These are phyloP conservation scores for Smutsia temminckii DNA, from an alignment of 2,797 vertebrate species.

Conservation along the genomic window DNA sequence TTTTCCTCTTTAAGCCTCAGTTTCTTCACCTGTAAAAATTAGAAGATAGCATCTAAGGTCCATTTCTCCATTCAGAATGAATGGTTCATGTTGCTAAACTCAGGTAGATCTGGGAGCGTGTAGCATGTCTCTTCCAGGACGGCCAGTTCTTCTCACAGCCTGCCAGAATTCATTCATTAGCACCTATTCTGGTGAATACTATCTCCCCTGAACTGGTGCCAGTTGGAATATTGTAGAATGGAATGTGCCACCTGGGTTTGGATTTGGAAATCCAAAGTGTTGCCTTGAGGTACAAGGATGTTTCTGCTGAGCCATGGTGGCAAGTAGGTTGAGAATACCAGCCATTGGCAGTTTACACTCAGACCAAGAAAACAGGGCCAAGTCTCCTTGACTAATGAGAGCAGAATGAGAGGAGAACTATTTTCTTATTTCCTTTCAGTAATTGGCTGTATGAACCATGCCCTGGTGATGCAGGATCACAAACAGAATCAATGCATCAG, in stretches of 20 bases:
- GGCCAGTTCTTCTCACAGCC: conserved; percentile 49
- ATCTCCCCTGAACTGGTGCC: conserved; percentile 50
- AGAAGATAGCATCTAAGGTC: neutral
- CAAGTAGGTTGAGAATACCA: conserved; percentile 48
- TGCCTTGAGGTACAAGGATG: conserved; percentile 61
- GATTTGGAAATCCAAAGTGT: conserved; percentile 73
- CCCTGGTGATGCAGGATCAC: neutral
- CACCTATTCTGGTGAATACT: conserved; percentile 45
- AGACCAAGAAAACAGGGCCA: conserved; percentile 15
- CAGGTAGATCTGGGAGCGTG: neutral
- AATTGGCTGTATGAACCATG: neutral
- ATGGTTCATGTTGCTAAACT: conserved; percentile 37
- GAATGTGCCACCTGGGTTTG: conserved; percentile 73
- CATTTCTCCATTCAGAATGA: neutral
- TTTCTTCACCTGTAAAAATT: neutral
- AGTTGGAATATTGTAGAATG: conserved; percentile 64
- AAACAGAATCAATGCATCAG: neutral
- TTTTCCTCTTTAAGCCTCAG: neutral
- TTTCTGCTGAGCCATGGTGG: conserved; percentile 42
- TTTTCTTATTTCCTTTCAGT: neutral
- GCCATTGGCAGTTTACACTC: conserved; percentile 18
- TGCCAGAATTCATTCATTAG: conserved; percentile 55
- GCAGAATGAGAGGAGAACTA: neutral
- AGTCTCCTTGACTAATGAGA: conserved; percentile 29
- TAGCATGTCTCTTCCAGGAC: conserved; percentile 8